Base-by-base conservation (phyloP, 1,140 invertebrate genomes). In the Drosophila biarmipes region DNA sequence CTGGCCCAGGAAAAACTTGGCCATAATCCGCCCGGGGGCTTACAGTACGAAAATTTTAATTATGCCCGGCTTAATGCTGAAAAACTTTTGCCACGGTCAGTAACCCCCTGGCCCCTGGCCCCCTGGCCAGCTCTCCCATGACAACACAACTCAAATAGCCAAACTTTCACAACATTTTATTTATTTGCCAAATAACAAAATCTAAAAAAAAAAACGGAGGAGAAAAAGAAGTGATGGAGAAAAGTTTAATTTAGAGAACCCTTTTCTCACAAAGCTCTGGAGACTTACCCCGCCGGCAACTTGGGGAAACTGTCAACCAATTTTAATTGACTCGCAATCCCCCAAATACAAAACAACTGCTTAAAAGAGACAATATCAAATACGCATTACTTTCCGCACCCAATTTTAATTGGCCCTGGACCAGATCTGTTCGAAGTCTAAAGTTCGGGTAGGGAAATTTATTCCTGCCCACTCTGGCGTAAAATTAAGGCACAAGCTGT, bases 291-390 rank as follows among this genome's bases (percentile, higher is more conserved):
- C 56, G 29, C 42, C 35, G 35, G 35, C n/a, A 19, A 37, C 34
- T 34, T 49, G 35, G 48, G 49, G 43, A 62, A 84, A 67, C 75
- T 87, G 84, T 87, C 84, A 87, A 90, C 55, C 67, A 56, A 67
- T 87, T 89, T 87, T 87, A 87, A 87, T 87, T 87, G 84, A 87
- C 84, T 84, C 72, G 37, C 59, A 87, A 89, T 82, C 75, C 84
- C 45, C 46, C 14, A 43, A 53, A 45, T 17, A 54, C 29, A 40
- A 17, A 46, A 37, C 62, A 31, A 38, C 40, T 46, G 42, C 49
- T 68, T 69, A 69, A 69, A n/a, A 17, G 34, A 55, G 63, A 69
- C 66, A 69, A 68, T 67, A 67, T 68, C 68, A 81, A 87, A 80
- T 77, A 86, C 74, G 78, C 74, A 86, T 82, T 85, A 38, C 38